Conservation (phyloP, 2,888 invertebrate species). For the Barypeithes pellucidus region DNA sequence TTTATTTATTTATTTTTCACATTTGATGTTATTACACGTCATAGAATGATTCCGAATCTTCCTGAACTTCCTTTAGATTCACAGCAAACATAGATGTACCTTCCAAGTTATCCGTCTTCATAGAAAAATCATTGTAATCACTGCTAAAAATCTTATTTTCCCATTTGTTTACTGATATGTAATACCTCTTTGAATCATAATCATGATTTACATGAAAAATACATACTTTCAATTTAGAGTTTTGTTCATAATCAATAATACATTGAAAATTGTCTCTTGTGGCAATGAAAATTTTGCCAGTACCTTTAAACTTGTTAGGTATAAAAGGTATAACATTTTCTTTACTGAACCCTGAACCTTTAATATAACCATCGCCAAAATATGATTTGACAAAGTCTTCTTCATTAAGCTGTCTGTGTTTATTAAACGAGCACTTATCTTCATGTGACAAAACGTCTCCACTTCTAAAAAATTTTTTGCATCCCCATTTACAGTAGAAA, state of each 20-base stretch:
- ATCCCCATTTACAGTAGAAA: constrained; percentile 32
- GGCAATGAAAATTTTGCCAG: constrained; percentile 15
- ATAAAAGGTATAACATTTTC: constrained; percentile 16
- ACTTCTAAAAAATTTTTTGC: constrained; percentile 27
- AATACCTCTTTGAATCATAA: constrained; percentile 19
- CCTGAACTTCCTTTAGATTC: constrained; percentile 8
- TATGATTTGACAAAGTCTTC: constrained; percentile 16
- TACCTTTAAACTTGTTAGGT: constrained; percentile 9
- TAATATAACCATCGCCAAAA: constrained; percentile 2
- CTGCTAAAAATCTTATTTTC: constrained; percentile 2
- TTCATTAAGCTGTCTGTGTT: background rate
- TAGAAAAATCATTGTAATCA: constrained; percentile 25
- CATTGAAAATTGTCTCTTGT: constrained; percentile 32
- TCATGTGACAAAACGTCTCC: constrained; percentile 19
- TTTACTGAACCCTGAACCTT: background rate
- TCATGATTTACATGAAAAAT: constrained; percentile 20
- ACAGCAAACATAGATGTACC: constrained; percentile 11
- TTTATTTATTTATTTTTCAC: no score
- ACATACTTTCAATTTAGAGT: background rate
- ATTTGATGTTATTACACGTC: no score
- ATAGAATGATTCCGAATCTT: constrained; percentile 25
- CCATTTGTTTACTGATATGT: constrained; percentile 25
- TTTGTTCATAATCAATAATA: constrained; percentile 10
- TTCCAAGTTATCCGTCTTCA: constrained; percentile 2
- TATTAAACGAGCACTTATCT: constrained; percentile 16